phyloP scores from a whole-genome alignment of 35 echinoderm and acorn worm species.

The Ophiothrix spiculata region DNA sequence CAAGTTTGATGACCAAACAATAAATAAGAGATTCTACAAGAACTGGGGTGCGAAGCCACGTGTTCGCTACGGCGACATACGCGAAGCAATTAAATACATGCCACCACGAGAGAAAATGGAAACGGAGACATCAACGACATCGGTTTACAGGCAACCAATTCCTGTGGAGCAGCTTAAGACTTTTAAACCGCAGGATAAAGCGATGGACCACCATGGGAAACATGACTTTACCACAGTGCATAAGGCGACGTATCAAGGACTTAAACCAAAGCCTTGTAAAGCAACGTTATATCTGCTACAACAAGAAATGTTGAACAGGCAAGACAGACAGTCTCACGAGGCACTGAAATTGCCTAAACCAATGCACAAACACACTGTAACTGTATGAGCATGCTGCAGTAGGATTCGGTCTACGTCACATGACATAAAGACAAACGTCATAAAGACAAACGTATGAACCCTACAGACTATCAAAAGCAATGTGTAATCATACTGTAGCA shows the following conservation, averaged over 20 bases:
- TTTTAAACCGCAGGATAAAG: slow-evolving; percentile 39
- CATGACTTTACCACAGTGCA: slow-evolving; percentile 89
- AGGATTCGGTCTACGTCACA: too few relatives aligned
- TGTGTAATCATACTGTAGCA: too few relatives aligned
- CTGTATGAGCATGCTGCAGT: too few relatives aligned
- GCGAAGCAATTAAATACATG: slow-evolving; percentile 70
- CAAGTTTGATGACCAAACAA: slow-evolving; percentile 86
- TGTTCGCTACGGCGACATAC: slow-evolving; percentile 80
- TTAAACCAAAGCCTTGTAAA: slow-evolving; percentile 53
- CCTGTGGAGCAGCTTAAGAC: slow-evolving; percentile 38
- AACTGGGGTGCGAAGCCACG: slow-evolving; percentile 80
- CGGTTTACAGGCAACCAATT: slow-evolving; percentile 39
- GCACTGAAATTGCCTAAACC: too few relatives aligned
- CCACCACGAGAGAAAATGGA: slow-evolving; percentile 64
- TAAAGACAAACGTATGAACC: too few relatives aligned
- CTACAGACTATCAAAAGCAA: too few relatives aligned
- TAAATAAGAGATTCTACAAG: slow-evolving; percentile 86
- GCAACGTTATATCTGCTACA: slow-evolving; percentile 72
- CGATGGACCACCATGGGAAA: slow-evolving; percentile 27
- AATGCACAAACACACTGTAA: too few relatives aligned
- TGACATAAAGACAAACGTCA: too few relatives aligned
- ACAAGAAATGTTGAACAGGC: slow-evolving; percentile 51
- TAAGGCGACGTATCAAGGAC: slow-evolving; percentile 73
- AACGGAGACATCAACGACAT: slow-evolving; percentile 40
- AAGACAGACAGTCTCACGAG: neutral